Evolutionary conservation across 2,113 vertebrate species (phyloP).

Genomic region (Tonatia bakeri): DNA sequence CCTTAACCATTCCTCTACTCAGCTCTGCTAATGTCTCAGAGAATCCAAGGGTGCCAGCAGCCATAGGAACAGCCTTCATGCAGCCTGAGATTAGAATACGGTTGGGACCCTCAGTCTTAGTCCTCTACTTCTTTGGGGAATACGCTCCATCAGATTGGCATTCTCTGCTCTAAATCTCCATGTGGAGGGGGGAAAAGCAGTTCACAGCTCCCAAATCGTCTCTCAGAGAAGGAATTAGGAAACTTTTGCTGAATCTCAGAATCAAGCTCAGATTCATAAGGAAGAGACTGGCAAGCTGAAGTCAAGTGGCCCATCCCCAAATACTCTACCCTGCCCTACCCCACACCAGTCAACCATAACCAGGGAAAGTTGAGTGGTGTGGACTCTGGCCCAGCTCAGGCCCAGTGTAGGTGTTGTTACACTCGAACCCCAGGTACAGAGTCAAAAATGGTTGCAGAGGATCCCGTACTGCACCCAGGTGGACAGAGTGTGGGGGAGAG

Average conservation of each 20-base stretch:
- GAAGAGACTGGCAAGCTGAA: neutral
- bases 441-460: neutral
- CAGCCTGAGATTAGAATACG: neutral
- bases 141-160: neutral
- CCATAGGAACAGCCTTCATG: neutral
- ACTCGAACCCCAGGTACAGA: neutral
- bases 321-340: neutral
- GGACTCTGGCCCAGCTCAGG: neutral
- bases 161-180: neutral
- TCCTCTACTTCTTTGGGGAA: neutral
- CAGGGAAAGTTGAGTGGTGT: neutral
- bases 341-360: neutral
- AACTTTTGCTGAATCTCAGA: neutral
- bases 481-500: neutral
- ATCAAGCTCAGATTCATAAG: neutral
- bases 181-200: neutral
- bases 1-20: neutral
- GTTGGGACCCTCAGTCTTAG: neutral
- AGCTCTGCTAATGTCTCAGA: neutral
- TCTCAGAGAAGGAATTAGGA: neutral
- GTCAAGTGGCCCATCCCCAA: neutral
- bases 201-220: neutral
- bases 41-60: neutral
- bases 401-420: neutral
- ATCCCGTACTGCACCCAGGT: neutral